Evolutionary conservation across 1,140 invertebrate species (phyloP).

Genomic region (Oncopeltus fasciatus): DNA sequence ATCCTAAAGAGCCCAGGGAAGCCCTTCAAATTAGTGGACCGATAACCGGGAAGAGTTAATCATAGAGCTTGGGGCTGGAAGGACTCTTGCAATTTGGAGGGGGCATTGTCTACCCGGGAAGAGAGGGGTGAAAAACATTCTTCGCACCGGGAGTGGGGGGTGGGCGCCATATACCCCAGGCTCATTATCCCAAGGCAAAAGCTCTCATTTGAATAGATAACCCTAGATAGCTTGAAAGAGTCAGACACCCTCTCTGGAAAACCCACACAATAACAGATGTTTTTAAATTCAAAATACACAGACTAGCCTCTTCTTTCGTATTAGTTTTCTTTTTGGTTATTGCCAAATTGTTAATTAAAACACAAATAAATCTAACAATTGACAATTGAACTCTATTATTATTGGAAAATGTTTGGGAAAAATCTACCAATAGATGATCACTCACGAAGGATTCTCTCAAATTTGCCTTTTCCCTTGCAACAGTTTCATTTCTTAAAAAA

Average conservation of each 20-base stretch:
- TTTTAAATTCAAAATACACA: not conserved
- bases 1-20: constrained; percentile 1
- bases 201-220: constrained; percentile 6
- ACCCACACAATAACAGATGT: not conserved
- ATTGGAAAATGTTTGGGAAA: no score
- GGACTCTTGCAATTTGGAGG: constrained; percentile 3
- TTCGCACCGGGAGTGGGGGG: not conserved
- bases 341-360: no score
- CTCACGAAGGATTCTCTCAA: no score
- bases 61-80: not conserved
- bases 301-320: no score
- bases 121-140: constrained; percentile 5
- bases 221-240: not conserved
- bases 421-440: no score
- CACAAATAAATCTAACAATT: no score
- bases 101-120: not conserved
- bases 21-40: constrained; percentile 8
- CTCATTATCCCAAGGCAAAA: not conserved
- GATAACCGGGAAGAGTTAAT: constrained; percentile 7
- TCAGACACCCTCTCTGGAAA: not conserved
- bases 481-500: no score
- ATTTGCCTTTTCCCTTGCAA: no score
- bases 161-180: not conserved
- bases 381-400: no score
- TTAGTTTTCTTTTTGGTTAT: no score